Base-by-base conservation (phyloP, 1,140 invertebrate genomes). In the Proales similis region DNA sequence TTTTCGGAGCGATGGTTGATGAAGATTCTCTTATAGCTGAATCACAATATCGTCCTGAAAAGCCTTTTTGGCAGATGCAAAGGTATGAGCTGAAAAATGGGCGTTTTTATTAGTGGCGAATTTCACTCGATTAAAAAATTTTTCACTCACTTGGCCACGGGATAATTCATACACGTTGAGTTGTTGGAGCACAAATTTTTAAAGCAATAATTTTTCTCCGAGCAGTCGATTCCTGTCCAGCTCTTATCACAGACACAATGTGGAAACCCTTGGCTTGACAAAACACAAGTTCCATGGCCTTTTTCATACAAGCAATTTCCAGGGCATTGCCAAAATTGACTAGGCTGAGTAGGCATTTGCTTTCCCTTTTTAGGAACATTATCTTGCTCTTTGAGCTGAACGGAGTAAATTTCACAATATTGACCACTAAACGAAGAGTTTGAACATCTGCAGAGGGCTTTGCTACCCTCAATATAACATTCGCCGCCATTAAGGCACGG, bases 321-420 rank as follows among this genome's bases (percentile, higher is more conserved):
- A 11, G 51, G 51, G 45, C 51, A 57, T 57, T 57, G 51, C 51
- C 51, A 57, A 42, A 57, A 30, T 42, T 57, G 9, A 24, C 20
- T 14, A 27, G 36, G 9, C 14, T 17, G 17, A 30, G 39, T 42
- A 42, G 17, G 32, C 39, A 57, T 24, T 39, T 57, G 11, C n/a
- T n/a, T n/a, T n/a, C n/a, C n/a, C n/a, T n/a, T n/a, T n/a, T n/a
- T n/a, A n/a, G n/a, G n/a, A n/a, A n/a, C n/a, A n/a, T n/a, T n/a
- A n/a, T n/a, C n/a, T n/a, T n/a, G n/a, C n/a, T n/a, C n/a, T n/a
- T n/a, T n/a, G n/a, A n/a, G n/a, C n/a, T n/a, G n/a, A n/a, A n/a
- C n/a, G n/a, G n/a, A n/a, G 32, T 22, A 57, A 24, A 27, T 57
- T 42, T 57, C 51, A 57, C 51, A 57, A 57, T 57, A 57, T 43